These are phyloP conservation scores for Tauraco hartlaubi DNA, from an alignment of 2,797 vertebrate species.

Conservation along the genomic window DNA sequence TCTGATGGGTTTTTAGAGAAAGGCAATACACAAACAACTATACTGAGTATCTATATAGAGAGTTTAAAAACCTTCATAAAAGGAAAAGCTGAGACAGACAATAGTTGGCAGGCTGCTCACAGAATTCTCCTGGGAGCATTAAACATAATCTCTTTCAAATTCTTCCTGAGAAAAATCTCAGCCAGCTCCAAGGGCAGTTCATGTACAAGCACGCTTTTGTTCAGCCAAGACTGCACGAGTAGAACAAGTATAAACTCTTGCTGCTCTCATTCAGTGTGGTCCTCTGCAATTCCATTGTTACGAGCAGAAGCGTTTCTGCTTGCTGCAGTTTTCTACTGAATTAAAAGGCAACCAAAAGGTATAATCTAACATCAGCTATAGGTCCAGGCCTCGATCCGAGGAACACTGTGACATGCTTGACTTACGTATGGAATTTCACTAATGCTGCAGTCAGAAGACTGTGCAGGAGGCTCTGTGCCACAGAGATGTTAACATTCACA, in stretches of 20 bases:
- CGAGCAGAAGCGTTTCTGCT: background rate
- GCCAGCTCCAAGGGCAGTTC: slow-evolving; percentile 22
- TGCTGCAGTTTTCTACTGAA: background rate
- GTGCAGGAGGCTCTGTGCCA: background rate
- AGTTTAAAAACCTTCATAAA: background rate
- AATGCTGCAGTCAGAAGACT: background rate
- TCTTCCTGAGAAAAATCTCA: background rate
- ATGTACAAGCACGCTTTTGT: slow-evolving; percentile 59
- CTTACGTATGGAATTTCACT: background rate
- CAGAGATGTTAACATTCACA: slow-evolving; percentile 51
- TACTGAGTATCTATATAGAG: background rate
- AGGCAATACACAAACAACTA: background rate
- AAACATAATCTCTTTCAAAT: slow-evolving; percentile 14
- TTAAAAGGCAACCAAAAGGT: background rate
- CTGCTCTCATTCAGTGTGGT: background rate
- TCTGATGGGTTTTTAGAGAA: background rate
- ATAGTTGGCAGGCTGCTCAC: background rate
- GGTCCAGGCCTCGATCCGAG: background rate
- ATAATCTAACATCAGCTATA: background rate
- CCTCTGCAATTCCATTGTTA: background rate
- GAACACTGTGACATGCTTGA: background rate
- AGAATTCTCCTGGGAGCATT: background rate
- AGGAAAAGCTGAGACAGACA: background rate
- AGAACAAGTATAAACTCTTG: background rate
- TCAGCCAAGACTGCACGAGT: background rate